Base-by-base conservation (phyloP, 2,888 invertebrate species). In the Eristalis pertinax region DNA sequence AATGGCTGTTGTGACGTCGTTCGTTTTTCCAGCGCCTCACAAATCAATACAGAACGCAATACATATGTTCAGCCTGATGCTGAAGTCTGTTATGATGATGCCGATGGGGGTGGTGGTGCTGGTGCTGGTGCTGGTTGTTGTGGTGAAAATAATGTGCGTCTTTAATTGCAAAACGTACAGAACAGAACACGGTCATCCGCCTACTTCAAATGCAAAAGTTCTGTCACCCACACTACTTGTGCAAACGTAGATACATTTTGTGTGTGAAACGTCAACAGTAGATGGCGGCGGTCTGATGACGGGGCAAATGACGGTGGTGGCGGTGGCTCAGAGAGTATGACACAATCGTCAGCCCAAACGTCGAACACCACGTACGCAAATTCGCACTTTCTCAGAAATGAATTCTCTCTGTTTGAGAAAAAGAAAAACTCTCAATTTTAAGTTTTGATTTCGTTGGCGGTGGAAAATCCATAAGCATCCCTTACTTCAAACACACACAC, bases 211-310 rank as follows among this genome's bases (percentile, higher is more conserved):
- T 50, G 50, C 50, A 50, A n/a, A n/a, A 26, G 19, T 50, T 19
- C 29, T 24, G n/a, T 10, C 62, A 68, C 13, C 56, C 80, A 56
- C 63, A 26, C 3, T 38, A 26, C 32, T 32, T 32, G 32, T 32
- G 32, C 32, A 32, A 32, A 32, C 10, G 50, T n/a, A 73, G 35
- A 13, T 32, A 65, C 19, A 43, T 38, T 63, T 62, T 74, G 67
- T 60, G 24, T 60, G 60, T 32, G 32, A 56, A 63, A 84, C 62
- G 72, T 80, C 84, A 84, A 75, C 80, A 64, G 72, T 72, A 80
- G 72, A 72, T 76, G 70, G 67, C 75, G 70, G 67, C 75, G 43
- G 84, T 73, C 56, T 68, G 19, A 63, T 76, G 65, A 67, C 58
- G 68, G 11, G 69, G 50, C 58, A 22, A n/a, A 11, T 24, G 58